Evolutionary conservation across 2,797 vertebrate species (phyloP).

Genomic region (Euphonia xanthogaster): DNA sequence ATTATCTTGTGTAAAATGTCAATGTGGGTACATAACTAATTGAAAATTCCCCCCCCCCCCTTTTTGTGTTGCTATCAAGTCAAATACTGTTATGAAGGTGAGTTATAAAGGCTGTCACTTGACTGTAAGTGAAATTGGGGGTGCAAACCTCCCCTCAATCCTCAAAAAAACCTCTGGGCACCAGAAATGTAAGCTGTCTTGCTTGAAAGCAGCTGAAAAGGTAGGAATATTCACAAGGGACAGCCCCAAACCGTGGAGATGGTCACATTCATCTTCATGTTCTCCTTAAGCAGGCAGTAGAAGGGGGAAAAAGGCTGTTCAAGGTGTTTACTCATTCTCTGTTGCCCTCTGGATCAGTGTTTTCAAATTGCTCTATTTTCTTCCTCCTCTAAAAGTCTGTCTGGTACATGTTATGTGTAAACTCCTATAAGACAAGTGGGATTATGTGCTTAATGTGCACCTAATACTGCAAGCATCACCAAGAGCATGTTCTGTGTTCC

Average conservation of each 20-base stretch:
- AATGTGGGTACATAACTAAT: neutral
- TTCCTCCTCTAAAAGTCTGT: neutral
- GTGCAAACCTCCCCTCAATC: neutral
- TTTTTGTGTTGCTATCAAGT: neutral
- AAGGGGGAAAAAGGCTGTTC: neutral
- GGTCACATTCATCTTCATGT: neutral
- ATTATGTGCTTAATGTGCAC: neutral
- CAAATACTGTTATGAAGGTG: neutral
- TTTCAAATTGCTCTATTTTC: neutral
- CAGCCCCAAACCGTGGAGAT: accelerated
- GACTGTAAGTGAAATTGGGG: neutral
- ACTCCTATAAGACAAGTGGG: neutral
- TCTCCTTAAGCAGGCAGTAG: neutral
- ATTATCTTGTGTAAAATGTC: neutral
- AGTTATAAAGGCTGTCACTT: neutral
- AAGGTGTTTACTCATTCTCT: neutral
- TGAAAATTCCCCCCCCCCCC: neutral
- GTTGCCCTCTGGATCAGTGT: slow-evolving; percentile 9
- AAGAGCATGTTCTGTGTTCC: neutral
- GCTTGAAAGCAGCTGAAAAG: neutral
- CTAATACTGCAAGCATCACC: neutral
- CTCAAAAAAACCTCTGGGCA: accelerated
- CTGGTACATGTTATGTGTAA: neutral
- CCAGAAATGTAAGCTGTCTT: neutral
- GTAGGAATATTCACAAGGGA: neutral